phyloP scores from a whole-genome alignment of 2,113 vertebrate species.

The human (Homo sapiens) region DNA sequence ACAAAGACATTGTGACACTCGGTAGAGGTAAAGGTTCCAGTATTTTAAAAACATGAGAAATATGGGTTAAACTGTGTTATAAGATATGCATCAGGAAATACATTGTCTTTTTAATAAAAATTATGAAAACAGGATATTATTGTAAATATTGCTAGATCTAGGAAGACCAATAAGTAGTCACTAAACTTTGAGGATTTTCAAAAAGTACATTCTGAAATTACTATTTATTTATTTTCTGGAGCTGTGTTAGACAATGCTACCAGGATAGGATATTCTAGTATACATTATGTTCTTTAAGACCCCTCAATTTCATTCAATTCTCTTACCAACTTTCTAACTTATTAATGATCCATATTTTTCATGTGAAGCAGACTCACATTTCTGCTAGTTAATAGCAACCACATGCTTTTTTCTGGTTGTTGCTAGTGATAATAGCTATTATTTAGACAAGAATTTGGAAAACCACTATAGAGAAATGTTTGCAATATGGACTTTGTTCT shows the following conservation, averaged over 20 bases:
- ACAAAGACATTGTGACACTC: not conserved
- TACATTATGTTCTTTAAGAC: not conserved
- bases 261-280: not conserved
- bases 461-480: not conserved
- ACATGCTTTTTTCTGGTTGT: not conserved
- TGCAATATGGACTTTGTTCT: not conserved
- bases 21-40: not conserved
- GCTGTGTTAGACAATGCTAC: not conserved
- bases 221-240: not conserved
- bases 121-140: not conserved
- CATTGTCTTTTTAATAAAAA: not conserved
- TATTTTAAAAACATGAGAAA: not conserved
- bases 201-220: not conserved
- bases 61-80: not conserved
- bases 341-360: not conserved
- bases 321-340: not conserved
- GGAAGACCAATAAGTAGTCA: not conserved
- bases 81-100: not conserved
- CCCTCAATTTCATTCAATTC: not conserved
- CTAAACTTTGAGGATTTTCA: not conserved
- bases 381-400: not conserved
- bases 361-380: not conserved
- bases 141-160: not conserved
- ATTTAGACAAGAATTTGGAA: conserved; percentile 20
- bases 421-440: not conserved